Percentiles rank a stretch among this genome's conserved stretches.
These are phyloP conservation scores for Pocillopora meandrina DNA, from an alignment of 92 coral and sea anemone species.

Conservation along the genomic window DNA sequence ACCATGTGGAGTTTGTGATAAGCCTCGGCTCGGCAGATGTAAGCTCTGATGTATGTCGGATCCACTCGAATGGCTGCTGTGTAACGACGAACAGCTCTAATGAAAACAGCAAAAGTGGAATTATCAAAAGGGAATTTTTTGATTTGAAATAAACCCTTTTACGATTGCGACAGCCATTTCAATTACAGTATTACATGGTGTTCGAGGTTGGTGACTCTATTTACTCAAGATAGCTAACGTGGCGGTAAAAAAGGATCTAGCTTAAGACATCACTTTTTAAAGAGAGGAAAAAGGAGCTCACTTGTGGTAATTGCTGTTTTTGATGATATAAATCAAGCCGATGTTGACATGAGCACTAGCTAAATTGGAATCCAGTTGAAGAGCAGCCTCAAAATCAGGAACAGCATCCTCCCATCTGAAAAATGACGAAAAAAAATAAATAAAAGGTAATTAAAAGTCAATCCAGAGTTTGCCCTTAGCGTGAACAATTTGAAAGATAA, in stretches of 20 bases:
- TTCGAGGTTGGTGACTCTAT: too few relatives aligned
- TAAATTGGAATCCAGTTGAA: slow-evolving; percentile 71
- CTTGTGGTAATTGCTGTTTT: slow-evolving; percentile 85
- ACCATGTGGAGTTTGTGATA: slow-evolving; percentile 89
- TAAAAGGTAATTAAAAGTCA: not conserved
- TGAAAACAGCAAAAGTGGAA: not conserved
- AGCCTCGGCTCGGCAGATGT: slow-evolving; percentile 97
- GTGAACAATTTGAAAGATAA: too few relatives aligned
- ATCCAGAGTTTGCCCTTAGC: too few relatives aligned
- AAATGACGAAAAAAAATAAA: not conserved
- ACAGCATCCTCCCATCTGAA: slow-evolving; percentile 97
- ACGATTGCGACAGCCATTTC: too few relatives aligned
- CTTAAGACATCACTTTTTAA: too few relatives aligned
- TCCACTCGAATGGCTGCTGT: slow-evolving; percentile 94
- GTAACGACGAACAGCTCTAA: slow-evolving; percentile 88
- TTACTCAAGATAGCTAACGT: too few relatives aligned
- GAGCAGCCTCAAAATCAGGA: slow-evolving; percentile 92
- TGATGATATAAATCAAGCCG: slow-evolving; percentile 84
- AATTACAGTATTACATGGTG: too few relatives aligned
- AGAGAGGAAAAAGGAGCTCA: slow-evolving; percentile 16
- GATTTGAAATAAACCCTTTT: too few relatives aligned
- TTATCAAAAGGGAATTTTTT: too few relatives aligned
- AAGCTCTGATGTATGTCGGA: slow-evolving; percentile 94
- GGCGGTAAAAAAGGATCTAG: too few relatives aligned
- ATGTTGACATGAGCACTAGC: slow-evolving; percentile 96